Percentiles rank a stretch among this genome's conserved stretches.
These are phyloP conservation scores for Alethe diademata DNA, from an alignment of 2,113 vertebrate genomes.

Conservation along the genomic window DNA sequence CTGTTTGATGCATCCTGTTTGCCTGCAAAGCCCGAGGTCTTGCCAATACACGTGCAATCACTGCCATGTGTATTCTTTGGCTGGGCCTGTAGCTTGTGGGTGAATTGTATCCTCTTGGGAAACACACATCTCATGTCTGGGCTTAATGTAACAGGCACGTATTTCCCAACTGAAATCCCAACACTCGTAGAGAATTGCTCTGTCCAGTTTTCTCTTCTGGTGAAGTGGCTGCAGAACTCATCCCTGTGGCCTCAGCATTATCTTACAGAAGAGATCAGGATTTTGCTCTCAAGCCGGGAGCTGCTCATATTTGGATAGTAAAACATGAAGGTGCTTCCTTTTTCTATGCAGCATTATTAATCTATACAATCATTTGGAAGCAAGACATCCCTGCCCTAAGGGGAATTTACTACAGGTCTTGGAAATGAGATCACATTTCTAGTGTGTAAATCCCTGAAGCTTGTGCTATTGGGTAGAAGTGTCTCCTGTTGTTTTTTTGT, in stretches of 20 bases:
- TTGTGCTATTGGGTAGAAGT: neutral
- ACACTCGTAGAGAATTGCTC: neutral
- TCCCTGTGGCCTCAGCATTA: neutral
- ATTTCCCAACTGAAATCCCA: neutral
- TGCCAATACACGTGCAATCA: rapidly evolving
- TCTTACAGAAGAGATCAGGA: neutral
- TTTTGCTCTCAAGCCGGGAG: neutral
- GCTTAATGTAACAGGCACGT: neutral
- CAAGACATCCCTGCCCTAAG: neutral
- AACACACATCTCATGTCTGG: neutral
- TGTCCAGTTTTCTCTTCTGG: neutral
- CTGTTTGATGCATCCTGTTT: neutral
- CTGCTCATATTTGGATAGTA: neutral
- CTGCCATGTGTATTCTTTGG: neutral
- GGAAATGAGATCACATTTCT: slow-evolving; percentile 22
- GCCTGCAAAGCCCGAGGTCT: neutral
- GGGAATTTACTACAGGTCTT: neutral
- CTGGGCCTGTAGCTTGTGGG: neutral
- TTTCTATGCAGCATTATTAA: neutral
- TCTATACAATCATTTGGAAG: neutral
- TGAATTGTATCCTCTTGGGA: neutral
- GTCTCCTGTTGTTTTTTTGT: neutral
- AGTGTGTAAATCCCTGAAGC: neutral
- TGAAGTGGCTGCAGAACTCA: neutral
- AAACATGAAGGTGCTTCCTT: neutral